These are phyloP conservation scores for Paracentrotus lividus DNA, from an alignment of 53 echinoderm and acorn worm genomes.

Conservation along the genomic window DNA sequence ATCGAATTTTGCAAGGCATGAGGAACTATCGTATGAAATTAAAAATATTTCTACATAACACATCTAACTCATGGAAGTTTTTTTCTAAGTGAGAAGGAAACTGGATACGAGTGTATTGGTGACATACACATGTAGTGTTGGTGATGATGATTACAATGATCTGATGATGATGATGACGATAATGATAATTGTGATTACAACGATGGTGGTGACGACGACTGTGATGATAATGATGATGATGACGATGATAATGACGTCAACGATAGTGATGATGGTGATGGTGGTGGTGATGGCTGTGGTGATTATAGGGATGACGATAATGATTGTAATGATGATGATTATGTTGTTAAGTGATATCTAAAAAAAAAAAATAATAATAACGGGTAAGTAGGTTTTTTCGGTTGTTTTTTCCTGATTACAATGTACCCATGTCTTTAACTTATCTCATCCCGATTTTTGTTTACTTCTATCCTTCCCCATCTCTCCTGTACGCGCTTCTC, in stretches of 20 bases:
- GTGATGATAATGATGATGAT: not conserved
- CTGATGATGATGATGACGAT: not conserved
- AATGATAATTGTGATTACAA: not conserved
- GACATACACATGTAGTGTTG: not conserved
- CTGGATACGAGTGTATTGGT: too few relatives aligned
- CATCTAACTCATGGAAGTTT: too few relatives aligned
- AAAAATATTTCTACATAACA: not conserved
- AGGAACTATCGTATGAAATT: too few relatives aligned
- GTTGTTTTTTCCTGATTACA: too few relatives aligned
- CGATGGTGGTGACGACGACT: not conserved
- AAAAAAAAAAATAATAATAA: too few relatives aligned
- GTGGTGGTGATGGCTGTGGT: not conserved
- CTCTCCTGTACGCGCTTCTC: not conserved
- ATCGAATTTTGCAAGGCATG: too few relatives aligned
- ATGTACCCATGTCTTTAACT: not conserved
- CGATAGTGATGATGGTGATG: constrained; percentile 11
- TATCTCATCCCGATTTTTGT: not conserved
- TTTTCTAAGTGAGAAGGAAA: too few relatives aligned
- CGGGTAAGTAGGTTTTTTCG: too few relatives aligned
- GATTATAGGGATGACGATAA: not conserved
- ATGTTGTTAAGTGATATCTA: not conserved
- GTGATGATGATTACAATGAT: not conserved
- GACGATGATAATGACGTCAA: constrained; percentile 34
- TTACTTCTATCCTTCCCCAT: not conserved
- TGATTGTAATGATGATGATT: not conserved